These are phyloP conservation scores for Plumapathes pennacea DNA, from an alignment of 92 coral and sea anemone species.

Conservation along the genomic window DNA sequence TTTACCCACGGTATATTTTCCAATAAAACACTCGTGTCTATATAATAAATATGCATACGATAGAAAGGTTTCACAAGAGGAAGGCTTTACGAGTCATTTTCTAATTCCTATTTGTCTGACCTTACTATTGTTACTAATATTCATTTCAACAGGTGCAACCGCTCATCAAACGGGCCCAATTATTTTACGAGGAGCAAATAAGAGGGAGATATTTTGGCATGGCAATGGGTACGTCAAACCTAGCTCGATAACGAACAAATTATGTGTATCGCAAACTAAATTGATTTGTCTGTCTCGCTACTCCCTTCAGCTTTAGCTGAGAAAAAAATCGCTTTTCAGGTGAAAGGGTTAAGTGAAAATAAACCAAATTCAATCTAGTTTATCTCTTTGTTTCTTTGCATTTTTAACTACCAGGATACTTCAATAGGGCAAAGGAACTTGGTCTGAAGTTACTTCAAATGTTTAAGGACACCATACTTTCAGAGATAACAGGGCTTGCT, in stretches of 20 bases:
- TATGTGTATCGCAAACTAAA: too few species aligned
- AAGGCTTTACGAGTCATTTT: not conserved
- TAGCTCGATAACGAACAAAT: too few species aligned
- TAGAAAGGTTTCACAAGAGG: not conserved
- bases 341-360: too few species aligned
- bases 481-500: constrained; percentile 65
- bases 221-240: constrained; percentile 71
- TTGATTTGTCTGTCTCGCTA: not conserved
- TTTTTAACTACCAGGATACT: constrained; percentile 32
- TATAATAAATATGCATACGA: not conserved
- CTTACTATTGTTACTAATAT: not conserved
- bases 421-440: constrained; percentile 60
- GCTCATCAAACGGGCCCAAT: constrained; percentile 55
- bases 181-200: constrained; percentile 65
- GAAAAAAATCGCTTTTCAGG: too few species aligned
- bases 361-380: too few species aligned
- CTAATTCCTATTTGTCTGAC: not conserved
- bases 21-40: not conserved
- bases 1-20: not conserved
- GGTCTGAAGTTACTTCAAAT: constrained; percentile 65
- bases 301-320: constrained; percentile 2
- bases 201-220: constrained; percentile 71
- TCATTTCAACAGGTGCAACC: constrained; percentile 63
- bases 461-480: constrained; percentile 71
- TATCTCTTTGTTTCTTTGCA: not conserved